phyloP scores from a whole-genome alignment of 2,888 invertebrate genomes.

The Cenopis cana region DNA sequence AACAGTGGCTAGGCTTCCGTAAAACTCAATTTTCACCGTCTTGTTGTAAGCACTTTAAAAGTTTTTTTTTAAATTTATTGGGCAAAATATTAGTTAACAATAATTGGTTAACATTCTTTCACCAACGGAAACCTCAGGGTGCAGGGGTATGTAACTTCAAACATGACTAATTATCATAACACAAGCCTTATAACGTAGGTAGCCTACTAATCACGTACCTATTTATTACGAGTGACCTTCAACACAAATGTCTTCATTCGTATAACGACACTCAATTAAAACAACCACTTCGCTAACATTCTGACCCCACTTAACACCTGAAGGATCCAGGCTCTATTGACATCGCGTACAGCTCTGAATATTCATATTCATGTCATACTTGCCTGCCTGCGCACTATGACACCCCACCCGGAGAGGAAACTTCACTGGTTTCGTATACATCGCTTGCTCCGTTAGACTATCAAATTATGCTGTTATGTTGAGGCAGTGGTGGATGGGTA shows the following conservation, averaged over 20 bases:
- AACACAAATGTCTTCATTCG: background rate
- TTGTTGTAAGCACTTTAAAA: too few relatives aligned
- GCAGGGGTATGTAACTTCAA: too few relatives aligned
- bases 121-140: too few relatives aligned
- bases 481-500: slow-evolving; percentile 10
- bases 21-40: too few relatives aligned
- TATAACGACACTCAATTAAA: slow-evolving; percentile 13
- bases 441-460: background rate
- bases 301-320: slow-evolving; percentile 21
- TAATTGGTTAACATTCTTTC: too few relatives aligned
- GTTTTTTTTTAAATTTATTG: too few relatives aligned
- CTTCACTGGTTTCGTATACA: background rate
- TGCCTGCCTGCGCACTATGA: slow-evolving; percentile 16
- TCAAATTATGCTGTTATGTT: background rate
- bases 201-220: too few relatives aligned
- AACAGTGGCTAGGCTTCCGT: too few relatives aligned
- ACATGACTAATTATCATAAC: too few relatives aligned
- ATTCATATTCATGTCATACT: slow-evolving; percentile 41
- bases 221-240: background rate
- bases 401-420: background rate
- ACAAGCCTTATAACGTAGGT: too few relatives aligned
- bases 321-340: slow-evolving; percentile 30
- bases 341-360: slow-evolving; percentile 32
- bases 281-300: background rate
- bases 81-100: too few relatives aligned